Evolutionary conservation across 2,888 invertebrate genomes (phyloP).

Genomic region (Actias luna): DNA sequence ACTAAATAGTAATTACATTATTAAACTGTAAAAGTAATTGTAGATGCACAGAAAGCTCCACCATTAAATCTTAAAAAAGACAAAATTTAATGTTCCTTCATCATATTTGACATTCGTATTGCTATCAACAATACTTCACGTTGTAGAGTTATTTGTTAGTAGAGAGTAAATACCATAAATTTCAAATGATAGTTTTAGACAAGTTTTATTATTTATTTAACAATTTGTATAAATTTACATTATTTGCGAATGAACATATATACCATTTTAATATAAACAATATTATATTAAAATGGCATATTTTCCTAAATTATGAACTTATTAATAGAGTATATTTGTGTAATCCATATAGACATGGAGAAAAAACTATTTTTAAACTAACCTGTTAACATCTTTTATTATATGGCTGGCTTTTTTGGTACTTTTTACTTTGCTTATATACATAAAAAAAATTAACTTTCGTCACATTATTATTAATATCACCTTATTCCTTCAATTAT

Average conservation of each 20-base stretch:
- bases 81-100: slow-evolving; percentile 39
- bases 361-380: neutral
- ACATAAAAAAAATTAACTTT: slow-evolving; percentile 29
- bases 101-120: slow-evolving; percentile 60
- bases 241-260: too few relatives aligned
- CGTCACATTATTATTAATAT: slow-evolving; percentile 33
- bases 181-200: slow-evolving; percentile 47
- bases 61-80: slow-evolving; percentile 33
- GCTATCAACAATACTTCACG: slow-evolving; percentile 55
- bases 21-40: neutral
- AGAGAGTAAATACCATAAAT: slow-evolving; percentile 53
- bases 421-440: too few relatives aligned
- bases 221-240: neutral
- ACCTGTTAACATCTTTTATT: neutral
- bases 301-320: too few relatives aligned
- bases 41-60: neutral
- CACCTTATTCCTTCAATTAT: slow-evolving; percentile 35
- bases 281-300: too few relatives aligned
- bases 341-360: neutral
- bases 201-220: slow-evolving; percentile 44
- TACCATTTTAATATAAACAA: too few relatives aligned
- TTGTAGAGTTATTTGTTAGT: slow-evolving; percentile 68
- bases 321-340: neutral
- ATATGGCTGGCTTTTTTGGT: too few relatives aligned
- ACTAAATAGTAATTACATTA: neutral